These are phyloP conservation scores for Neostethus bicornis DNA, from an alignment of 2,797 vertebrate species.

Conservation along the genomic window DNA sequence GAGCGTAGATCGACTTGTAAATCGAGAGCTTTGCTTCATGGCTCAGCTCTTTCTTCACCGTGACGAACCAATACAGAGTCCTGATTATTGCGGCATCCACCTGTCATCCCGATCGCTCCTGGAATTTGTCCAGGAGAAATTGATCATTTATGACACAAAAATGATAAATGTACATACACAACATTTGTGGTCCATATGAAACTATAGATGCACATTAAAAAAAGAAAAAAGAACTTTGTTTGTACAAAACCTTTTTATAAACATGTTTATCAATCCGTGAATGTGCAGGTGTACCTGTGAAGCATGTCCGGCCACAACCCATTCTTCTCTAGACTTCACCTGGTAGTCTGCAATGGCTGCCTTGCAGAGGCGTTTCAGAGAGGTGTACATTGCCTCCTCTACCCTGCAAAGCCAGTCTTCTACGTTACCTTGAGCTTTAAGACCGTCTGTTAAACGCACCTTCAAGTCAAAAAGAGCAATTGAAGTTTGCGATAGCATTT, in stretches of 20 bases:
- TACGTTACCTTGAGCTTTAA: conserved; percentile 89
- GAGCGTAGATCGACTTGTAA: too few species aligned
- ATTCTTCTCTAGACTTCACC: conserved; percentile 75
- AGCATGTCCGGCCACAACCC: conserved; percentile 86
- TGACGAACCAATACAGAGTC: too few species aligned
- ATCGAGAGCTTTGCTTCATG: too few species aligned
- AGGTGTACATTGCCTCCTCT: conserved; percentile 87
- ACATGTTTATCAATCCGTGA: too few species aligned
- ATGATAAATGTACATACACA: too few species aligned
- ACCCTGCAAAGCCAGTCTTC: conserved; percentile 90
- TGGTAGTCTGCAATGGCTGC: conserved; percentile 85
- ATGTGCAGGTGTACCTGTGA: conserved; percentile 72
- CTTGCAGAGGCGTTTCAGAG: conserved; percentile 84
- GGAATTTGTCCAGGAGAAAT: too few species aligned
- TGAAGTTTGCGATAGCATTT: not conserved
- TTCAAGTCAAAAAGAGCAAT: conserved; percentile 36
- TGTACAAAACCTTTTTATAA: too few species aligned
- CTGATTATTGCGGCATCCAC: too few species aligned
- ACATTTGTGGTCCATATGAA: not conserved
- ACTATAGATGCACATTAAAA: not conserved
- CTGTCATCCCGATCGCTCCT: too few species aligned
- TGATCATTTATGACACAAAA: too few species aligned
- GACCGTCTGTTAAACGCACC: conserved; percentile 86
- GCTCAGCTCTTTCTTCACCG: too few species aligned
- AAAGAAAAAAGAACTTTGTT: too few species aligned